Percentiles rank a stretch among this genome's conserved stretches.
These are phyloP conservation scores for Cyphomyrus discorhynchus DNA, from an alignment of 2,113 vertebrate genomes.

Conservation along the genomic window DNA sequence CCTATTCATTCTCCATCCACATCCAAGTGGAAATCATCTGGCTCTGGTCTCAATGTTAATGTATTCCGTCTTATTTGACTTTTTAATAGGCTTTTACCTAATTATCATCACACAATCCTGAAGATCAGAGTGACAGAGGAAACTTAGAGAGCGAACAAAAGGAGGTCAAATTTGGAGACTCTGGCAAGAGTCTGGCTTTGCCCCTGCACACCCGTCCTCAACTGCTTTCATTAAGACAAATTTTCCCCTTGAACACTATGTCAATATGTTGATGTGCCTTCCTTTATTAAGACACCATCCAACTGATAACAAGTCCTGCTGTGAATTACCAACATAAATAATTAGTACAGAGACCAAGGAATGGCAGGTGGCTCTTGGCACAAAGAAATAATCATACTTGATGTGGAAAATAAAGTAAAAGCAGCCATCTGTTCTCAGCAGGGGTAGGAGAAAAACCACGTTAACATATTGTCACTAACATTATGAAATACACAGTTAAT, in stretches of 20 bases:
- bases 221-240: constrained; percentile 60
- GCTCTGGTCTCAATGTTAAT: constrained; percentile 80
- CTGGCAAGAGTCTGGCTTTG: constrained; percentile 71
- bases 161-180: constrained; percentile 64
- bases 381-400: constrained; percentile 98
- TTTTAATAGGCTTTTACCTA: constrained; percentile 91
- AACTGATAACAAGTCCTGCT: constrained; percentile 99
- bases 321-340: constrained; percentile 99
- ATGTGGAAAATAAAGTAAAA: constrained; percentile 99
- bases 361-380: constrained; percentile 99
- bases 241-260: constrained; percentile 95
- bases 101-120: constrained; percentile 79
- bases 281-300: constrained; percentile 99
- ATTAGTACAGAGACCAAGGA: constrained; percentile 95
- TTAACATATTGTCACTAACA: constrained; percentile 99
- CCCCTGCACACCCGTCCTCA: constrained; percentile 60
- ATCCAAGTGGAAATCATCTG: constrained; percentile 61
- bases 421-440: constrained; percentile 98
- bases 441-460: constrained; percentile 89
- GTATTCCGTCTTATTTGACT: constrained; percentile 90
- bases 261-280: constrained; percentile 98
- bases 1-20: constrained; percentile 73
- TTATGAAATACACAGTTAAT: constrained; percentile 99
- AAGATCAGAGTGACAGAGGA: constrained; percentile 70
- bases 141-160: constrained; percentile 71